Evolutionary conservation across 2,113 vertebrate genomes (phyloP).

Genomic region (Dromaius novaehollandiae): DNA sequence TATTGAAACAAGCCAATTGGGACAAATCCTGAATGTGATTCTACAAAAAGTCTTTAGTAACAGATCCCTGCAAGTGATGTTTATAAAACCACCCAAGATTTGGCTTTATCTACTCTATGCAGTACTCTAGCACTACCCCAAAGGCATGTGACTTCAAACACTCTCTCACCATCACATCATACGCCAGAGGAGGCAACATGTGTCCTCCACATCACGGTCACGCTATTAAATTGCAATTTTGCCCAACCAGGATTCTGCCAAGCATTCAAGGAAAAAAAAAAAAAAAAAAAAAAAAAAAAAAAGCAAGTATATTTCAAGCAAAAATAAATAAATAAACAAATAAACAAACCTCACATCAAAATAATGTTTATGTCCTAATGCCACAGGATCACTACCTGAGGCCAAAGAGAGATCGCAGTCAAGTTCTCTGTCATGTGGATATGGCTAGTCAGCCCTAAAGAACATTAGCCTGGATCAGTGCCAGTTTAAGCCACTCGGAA

Average conservation of each 20-base stretch:
- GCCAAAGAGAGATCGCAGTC: neutral
- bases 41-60: neutral
- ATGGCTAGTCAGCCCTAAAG: accelerated
- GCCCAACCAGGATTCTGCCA: neutral
- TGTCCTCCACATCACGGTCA: neutral
- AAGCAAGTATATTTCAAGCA: neutral
- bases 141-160: no score
- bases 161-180: neutral
- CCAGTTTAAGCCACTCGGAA: accelerated
- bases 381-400: neutral
- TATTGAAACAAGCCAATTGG: neutral
- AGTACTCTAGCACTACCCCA: no score
- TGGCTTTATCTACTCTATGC: no score
- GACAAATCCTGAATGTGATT: neutral
- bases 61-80: no score
- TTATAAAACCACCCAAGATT: no score
- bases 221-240: neutral
- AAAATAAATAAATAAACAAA: neutral
- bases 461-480: neutral
- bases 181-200: neutral
- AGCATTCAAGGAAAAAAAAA: neutral
- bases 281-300: accelerated
- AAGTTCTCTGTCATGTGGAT: neutral
- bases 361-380: neutral
- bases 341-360: neutral